A percentile compares a stretch with the other conserved stretches of the same genome.
These are phyloP conservation scores for Gymnosoma rotundatum DNA, from an alignment of 2,888 invertebrate species.

Conservation along the genomic window DNA sequence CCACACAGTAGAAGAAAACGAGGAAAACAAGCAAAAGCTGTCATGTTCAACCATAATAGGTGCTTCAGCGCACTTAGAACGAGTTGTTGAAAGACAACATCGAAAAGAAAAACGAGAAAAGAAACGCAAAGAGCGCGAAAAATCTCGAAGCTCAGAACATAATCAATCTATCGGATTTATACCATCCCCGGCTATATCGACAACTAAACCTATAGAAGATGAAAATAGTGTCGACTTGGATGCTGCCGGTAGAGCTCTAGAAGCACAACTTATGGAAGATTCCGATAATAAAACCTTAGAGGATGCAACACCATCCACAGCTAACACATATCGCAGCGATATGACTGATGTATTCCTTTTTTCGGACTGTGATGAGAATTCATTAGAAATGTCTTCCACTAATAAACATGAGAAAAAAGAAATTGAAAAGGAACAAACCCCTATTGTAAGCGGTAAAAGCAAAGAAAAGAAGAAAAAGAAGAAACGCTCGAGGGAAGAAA, in stretches of 20 bases:
- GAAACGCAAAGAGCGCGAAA: constrained; percentile 86
- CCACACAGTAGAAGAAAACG: constrained; percentile 77
- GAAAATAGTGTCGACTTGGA: constrained; percentile 91
- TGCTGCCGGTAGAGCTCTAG: constrained; percentile 91
- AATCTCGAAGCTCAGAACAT: constrained; percentile 80
- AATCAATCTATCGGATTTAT: constrained; percentile 66
- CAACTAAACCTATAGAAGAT: constrained; percentile 82
- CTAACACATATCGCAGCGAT: constrained; percentile 80
- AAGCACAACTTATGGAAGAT: constrained; percentile 90
- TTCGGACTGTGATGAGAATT: constrained; percentile 84
- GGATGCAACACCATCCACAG: constrained; percentile 80
- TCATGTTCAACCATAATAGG: constrained; percentile 51
- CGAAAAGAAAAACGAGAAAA: constrained; percentile 85
- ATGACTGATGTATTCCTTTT: constrained; percentile 85
- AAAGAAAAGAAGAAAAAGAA: constrained; percentile 93
- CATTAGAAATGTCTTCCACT: constrained; percentile 79
- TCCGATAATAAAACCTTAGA: constrained; percentile 83
- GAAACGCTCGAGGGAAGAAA: constrained; percentile 91
- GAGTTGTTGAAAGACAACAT: constrained; percentile 77
- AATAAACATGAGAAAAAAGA: constrained; percentile 74
- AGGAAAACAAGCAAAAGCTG: constrained; percentile 76
- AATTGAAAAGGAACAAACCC: constrained; percentile 62
- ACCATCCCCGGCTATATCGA: constrained; percentile 44
- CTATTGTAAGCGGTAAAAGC: constrained; percentile 79
- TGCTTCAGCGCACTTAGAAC: constrained; percentile 74